Base-by-base conservation (phyloP, 2,888 invertebrate genomes). In the Drosophila falleni region DNA sequence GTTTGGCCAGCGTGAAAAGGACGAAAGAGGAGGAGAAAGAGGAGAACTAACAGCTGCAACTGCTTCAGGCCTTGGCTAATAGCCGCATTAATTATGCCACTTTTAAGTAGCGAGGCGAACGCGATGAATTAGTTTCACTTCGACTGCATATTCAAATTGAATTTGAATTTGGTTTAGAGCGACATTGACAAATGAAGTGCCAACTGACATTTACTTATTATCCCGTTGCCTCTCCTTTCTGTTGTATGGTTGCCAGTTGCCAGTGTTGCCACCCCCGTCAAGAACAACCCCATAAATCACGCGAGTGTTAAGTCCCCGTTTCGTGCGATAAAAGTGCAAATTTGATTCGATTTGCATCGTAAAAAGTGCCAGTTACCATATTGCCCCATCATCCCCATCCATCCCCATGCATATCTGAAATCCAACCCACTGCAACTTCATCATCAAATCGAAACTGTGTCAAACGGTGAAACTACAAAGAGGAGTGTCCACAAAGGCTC, bases 121-220 rank as follows among this genome's bases (percentile, higher is more conserved):
- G n/a, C 26, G 26, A 11, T 53, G 26, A 26, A 63, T 63, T 55
- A 54, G 31, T 46, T 47, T 54, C 53, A 58, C 58, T 66, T 69
- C 47, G 51, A 65, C 69, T 67, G 80, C 76, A 67, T 70, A 84
- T 87, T 89, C 74, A 79, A 84, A 85, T 85, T 79, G 82, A 85
- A 69, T 88, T 76, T 47, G 67, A 37, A n/a, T 31, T 76, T 50
- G 65, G 59, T 67, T 72, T 71, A 39, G 51, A 65, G 74, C 67
- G 85, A 88, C 86, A 72, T 59, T 81, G 88, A 86, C 86, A 86
- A 89, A 86, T 89, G 88, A 88, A 86, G 82, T 86, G 89, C 67
- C 80, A 87, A 81, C 89, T 87, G 89, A 73, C 88, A 87, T 87
- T 83, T 75, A 74, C 80, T 69, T 66, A 81, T 84, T 87, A 63